phyloP scores from a whole-genome alignment of 1,140 invertebrate genomes.

The Holcopasites calliopsidis region DNA sequence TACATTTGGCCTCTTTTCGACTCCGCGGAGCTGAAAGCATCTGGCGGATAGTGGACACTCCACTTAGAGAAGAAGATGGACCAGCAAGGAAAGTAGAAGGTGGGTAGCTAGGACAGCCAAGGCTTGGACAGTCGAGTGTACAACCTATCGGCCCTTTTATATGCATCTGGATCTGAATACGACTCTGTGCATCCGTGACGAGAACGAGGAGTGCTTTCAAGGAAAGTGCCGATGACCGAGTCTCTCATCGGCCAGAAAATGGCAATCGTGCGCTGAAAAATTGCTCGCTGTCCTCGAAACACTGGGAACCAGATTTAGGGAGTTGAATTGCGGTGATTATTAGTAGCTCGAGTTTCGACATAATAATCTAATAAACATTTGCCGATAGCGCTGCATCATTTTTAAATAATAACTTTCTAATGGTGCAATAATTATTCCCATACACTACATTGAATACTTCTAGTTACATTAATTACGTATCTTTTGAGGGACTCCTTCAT shows the following conservation, averaged over 20 bases:
- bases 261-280: conserved; percentile 48
- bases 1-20: conserved; percentile 51
- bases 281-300: conserved; percentile 45
- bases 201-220: conserved; percentile 28
- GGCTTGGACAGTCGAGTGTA: conserved; percentile 25
- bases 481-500: no score
- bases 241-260: conserved; percentile 47
- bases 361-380: no score
- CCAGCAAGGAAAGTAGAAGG: conserved; percentile 21
- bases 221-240: conserved; percentile 33
- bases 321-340: no score
- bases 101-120: conserved; percentile 20
- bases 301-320: conserved; percentile 25
- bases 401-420: no score
- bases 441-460: no score
- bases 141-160: conserved; percentile 51
- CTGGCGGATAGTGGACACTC: conserved; percentile 68
- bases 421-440: no score
- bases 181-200: conserved; percentile 7
- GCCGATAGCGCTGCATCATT: no score
- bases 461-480: no score
- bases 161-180: conserved; percentile 53
- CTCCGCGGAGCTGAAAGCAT: conserved; percentile 57
- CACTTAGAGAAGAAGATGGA: conserved; percentile 60
- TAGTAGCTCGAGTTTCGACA: no score